Evolutionary conservation across 2,797 vertebrate genomes (phyloP), one percentile per base, ranked within the genome.

Genomic region (Miichthys miiuy): DNA sequence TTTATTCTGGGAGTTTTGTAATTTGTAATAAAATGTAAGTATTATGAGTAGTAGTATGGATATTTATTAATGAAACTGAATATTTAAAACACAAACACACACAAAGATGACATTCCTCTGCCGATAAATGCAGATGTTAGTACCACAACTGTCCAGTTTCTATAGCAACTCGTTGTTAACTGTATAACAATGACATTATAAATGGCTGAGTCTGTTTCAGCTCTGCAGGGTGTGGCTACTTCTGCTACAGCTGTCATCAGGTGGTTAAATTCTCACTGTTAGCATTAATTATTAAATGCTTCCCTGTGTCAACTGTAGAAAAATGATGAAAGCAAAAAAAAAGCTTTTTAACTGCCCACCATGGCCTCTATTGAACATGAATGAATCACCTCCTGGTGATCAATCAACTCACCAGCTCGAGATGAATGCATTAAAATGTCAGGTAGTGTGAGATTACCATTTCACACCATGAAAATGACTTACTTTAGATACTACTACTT

Each of bases 81-180:
- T 47, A 48, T 72, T 25, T 30, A 1, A 71, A 74, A 47, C 10
- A 41, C 41, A 51, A 16, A 72, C 12, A 0, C 12, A 0, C 34
- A 38, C 2, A 34, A 34, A 34, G 34, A 47, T 61, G 42, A 27
- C 20, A 64, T 42, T 69, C 2, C 41, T 34, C 57, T 65, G 16
- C 41, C 17, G 13, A 72, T 25, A 3, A 25, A 20, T 16, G n/a
- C 4, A 51, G 25, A 74, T 30, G n/a, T 20, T 57, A 72, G 67
- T 30, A 60, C 17, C 42, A 58, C 5, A 73, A n/a, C 34, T 23
- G 2, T 46, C 74, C 79, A 55, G 73, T 84, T 91, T 72, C 82
- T 68, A 85, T 77, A 63, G 82, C 69, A 87, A 90, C 86, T 27
- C 12, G 0, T 72, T 21, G 51, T 21, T 44, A 21, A 63, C 27